Evolutionary conservation across 2,797 vertebrate species (phyloP), one percentile per base, ranked within the genome.

Genomic region (Neostethus bicornis): DNA sequence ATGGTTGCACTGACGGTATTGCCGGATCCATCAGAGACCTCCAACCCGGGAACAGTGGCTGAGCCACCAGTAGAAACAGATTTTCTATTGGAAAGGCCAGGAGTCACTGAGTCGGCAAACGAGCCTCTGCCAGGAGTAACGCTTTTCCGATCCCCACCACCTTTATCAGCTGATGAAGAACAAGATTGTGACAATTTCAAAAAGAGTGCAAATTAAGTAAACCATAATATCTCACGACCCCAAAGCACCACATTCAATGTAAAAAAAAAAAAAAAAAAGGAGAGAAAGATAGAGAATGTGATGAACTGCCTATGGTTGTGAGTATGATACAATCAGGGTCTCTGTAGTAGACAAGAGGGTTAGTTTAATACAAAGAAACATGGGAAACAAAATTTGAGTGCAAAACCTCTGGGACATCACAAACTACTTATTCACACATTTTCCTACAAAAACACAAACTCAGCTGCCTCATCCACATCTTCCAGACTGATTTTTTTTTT

Each of bases 81-180:
- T 70, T 86, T 91, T 52, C 78, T 90, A 67, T 34, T 53, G 14
- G 50, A n/a, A 29, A 52, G 2, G 14, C 61, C 41, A 5, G 38
- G 38, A 21, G 47, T 29, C 12, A 28, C 4, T 4, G 59, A 2
- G 0, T 91, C 90, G 0, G 35, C 61, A 37, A 57, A 1, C 6
- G 76, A 66, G 16, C 45, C 44, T 52, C 83, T 85, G 51, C 53
- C 34, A 0, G 70, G 24, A 3, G 38, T 2, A 1, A 1, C 43
- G 45, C 21, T 45, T 41, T 88, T 92, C 2, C 86, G 66, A 8
- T 87, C 90, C 5, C 61, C 38, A 26, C 43, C 51, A 25, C 82
- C 89, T 66, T 85, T 90, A 16, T 91, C 91, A 56, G n/a, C 86
- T 90, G 46, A 51, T 48, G 34, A 54, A 3, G 4, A 19, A 13